These are phyloP conservation scores for Phenganax subtilis DNA, from an alignment of 92 coral and sea anemone species.

Conservation along the genomic window DNA sequence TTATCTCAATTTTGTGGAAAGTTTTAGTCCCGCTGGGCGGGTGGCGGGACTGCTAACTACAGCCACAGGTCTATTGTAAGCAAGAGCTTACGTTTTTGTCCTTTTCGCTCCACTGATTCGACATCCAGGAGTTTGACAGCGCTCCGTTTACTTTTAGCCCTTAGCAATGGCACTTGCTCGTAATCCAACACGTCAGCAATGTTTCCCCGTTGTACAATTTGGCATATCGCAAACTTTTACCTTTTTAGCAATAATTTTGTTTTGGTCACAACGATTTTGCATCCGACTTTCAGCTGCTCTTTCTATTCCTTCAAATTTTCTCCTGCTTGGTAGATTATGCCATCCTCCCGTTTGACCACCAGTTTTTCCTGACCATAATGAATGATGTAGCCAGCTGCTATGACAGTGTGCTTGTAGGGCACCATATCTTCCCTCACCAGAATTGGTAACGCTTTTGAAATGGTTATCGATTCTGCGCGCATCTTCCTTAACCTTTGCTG, in stretches of 20 bases:
- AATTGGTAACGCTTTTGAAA: not conserved
- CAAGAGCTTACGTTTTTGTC: too few relatives aligned
- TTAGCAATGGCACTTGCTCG: too few relatives aligned
- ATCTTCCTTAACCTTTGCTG: not conserved
- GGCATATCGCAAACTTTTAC: not conserved
- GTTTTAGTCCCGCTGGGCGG: too few relatives aligned
- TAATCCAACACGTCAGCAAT: too few relatives aligned
- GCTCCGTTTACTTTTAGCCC: too few relatives aligned
- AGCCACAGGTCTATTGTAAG: too few relatives aligned
- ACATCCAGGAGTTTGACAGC: too few relatives aligned
- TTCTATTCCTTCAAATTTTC: constrained; percentile 24
- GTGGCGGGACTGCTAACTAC: too few relatives aligned
- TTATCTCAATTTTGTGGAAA: too few relatives aligned
- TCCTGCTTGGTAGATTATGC: constrained; percentile 28
- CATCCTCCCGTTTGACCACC: constrained; percentile 23
- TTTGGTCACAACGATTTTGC: constrained; percentile 11
- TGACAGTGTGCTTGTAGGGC: constrained; percentile 3
- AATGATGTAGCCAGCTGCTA: constrained; percentile 3
- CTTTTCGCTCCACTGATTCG: too few relatives aligned
- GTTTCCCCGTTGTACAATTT: too few relatives aligned
- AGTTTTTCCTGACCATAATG: constrained; percentile 25
- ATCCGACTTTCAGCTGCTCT: constrained; percentile 18
- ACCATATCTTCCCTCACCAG: constrained; percentile 23
- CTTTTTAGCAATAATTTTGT: not conserved
- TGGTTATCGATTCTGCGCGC: not conserved